Conservation (phyloP, 2,797 vertebrate genomes). For the Scleropages formosus region DNA sequence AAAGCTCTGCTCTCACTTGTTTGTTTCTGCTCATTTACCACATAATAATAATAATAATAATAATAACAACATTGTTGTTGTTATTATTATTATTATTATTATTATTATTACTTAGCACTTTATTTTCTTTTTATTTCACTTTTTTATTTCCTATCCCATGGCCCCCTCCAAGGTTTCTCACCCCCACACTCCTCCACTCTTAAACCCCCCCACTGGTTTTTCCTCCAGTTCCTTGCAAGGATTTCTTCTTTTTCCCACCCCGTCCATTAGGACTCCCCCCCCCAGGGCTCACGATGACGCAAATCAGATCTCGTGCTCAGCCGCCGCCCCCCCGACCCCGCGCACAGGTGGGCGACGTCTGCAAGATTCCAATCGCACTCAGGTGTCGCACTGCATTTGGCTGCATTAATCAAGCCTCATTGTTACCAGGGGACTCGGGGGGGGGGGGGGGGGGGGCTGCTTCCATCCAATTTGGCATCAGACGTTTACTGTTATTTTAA, state of each 20-base stretch:
- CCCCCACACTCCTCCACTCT: constrained; percentile 52
- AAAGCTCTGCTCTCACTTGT: not conserved
- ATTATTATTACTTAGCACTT: no score
- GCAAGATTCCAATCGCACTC: not conserved
- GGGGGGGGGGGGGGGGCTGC: not conserved
- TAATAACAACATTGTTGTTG: no score
- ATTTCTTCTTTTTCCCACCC: not conserved
- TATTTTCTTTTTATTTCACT: no score
- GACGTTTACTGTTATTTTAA: not conserved
- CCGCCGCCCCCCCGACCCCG: constrained; percentile 19
- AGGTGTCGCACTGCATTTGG: not conserved
- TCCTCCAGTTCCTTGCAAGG: constrained; percentile 37
- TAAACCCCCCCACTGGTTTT: constrained; percentile 15
- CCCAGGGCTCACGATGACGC: constrained; percentile 63
- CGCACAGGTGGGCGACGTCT: not conserved
- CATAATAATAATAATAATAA: no score
- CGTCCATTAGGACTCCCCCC: constrained; percentile 44
- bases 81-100: no score
- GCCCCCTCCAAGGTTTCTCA: constrained; percentile 44
- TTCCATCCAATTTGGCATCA: not conserved
- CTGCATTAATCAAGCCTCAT: constrained; percentile 15
- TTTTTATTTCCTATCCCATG: constrained; percentile 30
- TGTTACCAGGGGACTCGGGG: not conserved
- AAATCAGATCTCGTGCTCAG: constrained; percentile 49
- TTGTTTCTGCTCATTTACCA: not conserved